phyloP scores from a whole-genome alignment of 2,113 vertebrate species.

The Xiphophorus hellerii region DNA sequence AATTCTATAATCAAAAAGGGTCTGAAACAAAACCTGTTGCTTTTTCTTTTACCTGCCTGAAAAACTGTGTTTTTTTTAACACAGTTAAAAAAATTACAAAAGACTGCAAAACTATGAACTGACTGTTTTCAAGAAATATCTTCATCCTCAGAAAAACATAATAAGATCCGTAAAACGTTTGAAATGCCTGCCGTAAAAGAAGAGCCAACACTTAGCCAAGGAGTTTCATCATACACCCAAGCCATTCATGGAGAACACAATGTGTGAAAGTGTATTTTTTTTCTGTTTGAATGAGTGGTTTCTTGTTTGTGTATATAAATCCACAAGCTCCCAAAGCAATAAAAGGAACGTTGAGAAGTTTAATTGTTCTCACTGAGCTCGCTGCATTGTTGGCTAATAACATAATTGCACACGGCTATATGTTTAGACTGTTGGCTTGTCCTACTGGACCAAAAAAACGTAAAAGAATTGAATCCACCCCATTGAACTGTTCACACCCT shows the following conservation, averaged over 20 bases:
- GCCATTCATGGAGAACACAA: background rate
- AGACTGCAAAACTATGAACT: too few species aligned
- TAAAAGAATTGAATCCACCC: constrained; percentile 3
- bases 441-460: background rate
- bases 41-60: too few species aligned
- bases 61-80: too few species aligned
- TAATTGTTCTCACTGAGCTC: constrained; percentile 15
- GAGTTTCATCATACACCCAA: background rate
- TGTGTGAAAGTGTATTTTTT: background rate
- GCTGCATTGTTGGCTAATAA: background rate
- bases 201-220: background rate
- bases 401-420: constrained; percentile 5
- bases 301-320: background rate
- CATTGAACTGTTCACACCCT: constrained; percentile 20
- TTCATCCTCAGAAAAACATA: too few species aligned
- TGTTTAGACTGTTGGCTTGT: background rate
- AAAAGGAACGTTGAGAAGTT: background rate
- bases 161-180: too few species aligned
- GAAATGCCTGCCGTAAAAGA: background rate
- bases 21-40: too few species aligned
- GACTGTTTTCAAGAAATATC: too few species aligned
- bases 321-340: background rate
- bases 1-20: too few species aligned
- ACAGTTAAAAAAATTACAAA: too few species aligned
- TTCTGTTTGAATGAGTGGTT: background rate